Base-by-base conservation (phyloP, 2,888 invertebrate genomes). In the Saturnia japonica region DNA sequence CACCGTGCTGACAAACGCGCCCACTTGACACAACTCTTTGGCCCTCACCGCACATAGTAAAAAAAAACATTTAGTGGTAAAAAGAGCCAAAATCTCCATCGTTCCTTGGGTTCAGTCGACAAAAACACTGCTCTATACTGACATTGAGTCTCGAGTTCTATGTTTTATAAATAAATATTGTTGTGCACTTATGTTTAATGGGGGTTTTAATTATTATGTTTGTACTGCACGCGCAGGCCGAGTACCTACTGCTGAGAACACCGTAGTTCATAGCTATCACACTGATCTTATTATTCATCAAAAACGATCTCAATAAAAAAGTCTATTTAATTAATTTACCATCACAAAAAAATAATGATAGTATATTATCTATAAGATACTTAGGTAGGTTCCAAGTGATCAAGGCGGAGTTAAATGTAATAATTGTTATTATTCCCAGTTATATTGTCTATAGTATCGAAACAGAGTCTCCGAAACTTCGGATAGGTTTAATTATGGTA, bases 1-100 rank as follows among this genome's bases (percentile, higher is more conserved):
- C 34, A 34, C 28, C 28, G 57, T 28, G 57, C 57, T 60, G 57
- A 60, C 57, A 60, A 60, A 60, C 57, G 57, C 57, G 57, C 11
- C 57, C 57, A 60, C 57, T 60, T 60, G 57, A 60, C 4, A 60
- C 4, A 60, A 28, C 57, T 60, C 25, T 60, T 60, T 60, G 34
- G 57, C 57, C 28, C 4, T 60, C 14, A 28, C 57, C 57, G 57
- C 57, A 14, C 25, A 19, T 12, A 25, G 3, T 4, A 54, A 54
- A 54, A 54, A 54, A 54, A 54, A 22, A 11, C 22, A 28, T 60
- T 60, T 60, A 60, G 25, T 25, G 14, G 25, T 60, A 28, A 60
- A 25, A 60, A 14, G 28, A 14, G 14, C 6, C 4, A 28, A 60
- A 19, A 22, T n/a, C 47, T 47, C 28, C 28, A 28, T 60, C 25